Base-by-base conservation (phyloP, 2,113 vertebrate genomes). In the Aspidoscelis tigris region DNA sequence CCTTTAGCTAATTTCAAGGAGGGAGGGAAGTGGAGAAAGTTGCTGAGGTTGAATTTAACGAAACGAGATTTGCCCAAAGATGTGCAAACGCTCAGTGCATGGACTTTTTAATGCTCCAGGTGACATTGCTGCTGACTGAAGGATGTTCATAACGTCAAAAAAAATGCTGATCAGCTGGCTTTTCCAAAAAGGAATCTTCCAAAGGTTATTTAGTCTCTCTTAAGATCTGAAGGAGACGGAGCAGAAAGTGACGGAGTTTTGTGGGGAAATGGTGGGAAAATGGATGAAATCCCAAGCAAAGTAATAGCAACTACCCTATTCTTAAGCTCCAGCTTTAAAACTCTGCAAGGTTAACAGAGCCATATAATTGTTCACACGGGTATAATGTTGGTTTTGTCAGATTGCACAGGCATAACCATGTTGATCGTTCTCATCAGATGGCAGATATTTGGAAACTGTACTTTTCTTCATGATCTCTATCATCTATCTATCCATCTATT, bases 61-160 rank as follows among this genome's bases (percentile, higher is more conserved):
- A 74, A 91, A 86, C 69, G 84, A 88, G 88, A 93, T 89, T 93
- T 92, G 89, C 69, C 71, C 81, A 82, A 80, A 85, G 89, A 90
- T 76, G 93, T 89, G 88, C 86, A 88, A 88, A 78, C 65, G 24
- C 86, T 91, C 55, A 2, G 72, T 91, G 89, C 92, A 84, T 89
- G 26, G 88, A 92, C 21, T 93, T 88, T 84, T 88, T 64, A 94
- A 58, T 83, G 83, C 85, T 89, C 70, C 84, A 92, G 81, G 86
- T 94, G 90, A 93, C 89, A 91, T 90, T 92, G 88, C 88, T 90
- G 88, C 83, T 94, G 84, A 93, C 87, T 89, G 90, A 94, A 89
- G 85, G 93, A 88, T 91, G 91, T 83, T 90, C 74, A 86, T 92
- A 83, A 95, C 86, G 93, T 86, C 86, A 85, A 91, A 91, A 91